These are phyloP conservation scores for Ormyrus labotus DNA, from an alignment of 2,888 invertebrate genomes.

Conservation along the genomic window DNA sequence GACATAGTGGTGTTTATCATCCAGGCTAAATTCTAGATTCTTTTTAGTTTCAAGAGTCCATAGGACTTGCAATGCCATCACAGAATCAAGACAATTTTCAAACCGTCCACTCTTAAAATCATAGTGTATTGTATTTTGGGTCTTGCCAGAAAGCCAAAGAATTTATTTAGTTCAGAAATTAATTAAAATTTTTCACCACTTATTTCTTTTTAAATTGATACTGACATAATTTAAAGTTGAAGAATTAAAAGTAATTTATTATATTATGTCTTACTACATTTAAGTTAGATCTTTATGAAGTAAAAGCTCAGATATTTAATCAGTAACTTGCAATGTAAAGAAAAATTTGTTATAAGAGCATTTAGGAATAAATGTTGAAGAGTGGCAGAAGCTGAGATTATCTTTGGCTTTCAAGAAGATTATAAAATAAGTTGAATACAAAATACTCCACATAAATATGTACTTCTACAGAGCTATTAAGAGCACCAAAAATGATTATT, in stretches of 20 bases:
- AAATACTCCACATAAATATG: conserved; percentile 42
- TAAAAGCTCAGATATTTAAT: conserved; percentile 11
- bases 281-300: not conserved
- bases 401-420: conserved; percentile 50
- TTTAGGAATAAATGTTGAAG: conserved; percentile 4
- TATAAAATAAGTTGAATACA: conserved; percentile 44
- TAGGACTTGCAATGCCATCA: conserved; percentile 58
- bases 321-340: not conserved
- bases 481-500: conserved; percentile 60
- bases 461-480: conserved; percentile 61
- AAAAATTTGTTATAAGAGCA: not conserved
- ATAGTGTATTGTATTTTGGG: conserved; percentile 21
- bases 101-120: conserved; percentile 55
- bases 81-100: conserved; percentile 61
- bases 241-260: not conserved
- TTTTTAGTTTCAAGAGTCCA: conserved; percentile 36
- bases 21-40: conserved; percentile 39
- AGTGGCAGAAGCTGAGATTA: not conserved
- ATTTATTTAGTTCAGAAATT: conserved; percentile 24
- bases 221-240: not conserved
- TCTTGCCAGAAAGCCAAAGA: conserved; percentile 49
- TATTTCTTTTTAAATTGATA: not conserved
- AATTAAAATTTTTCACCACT: not conserved
- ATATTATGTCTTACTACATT: conserved; percentile 1
- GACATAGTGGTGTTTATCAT: conserved; percentile 56